Evolutionary conservation across 2,113 vertebrate genomes (phyloP).

Genomic region (Poeciliopsis retropinna): DNA sequence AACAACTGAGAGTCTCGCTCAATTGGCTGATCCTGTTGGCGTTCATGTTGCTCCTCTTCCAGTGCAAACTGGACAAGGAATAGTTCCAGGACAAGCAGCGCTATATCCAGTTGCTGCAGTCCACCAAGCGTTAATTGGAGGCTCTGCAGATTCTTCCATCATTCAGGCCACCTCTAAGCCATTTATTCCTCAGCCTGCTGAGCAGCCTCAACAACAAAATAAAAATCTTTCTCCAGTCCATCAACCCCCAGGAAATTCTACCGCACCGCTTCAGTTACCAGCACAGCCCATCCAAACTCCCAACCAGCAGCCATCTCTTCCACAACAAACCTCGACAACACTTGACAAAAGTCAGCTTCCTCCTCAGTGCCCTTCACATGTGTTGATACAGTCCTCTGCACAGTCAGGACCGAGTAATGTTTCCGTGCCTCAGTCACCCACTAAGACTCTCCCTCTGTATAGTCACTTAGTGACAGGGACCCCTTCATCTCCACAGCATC

Average conservation of each 20-base stretch:
- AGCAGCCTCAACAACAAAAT: slow-evolving; percentile 70
- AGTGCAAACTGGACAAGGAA: slow-evolving; percentile 55
- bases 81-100: slow-evolving; percentile 51
- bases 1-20: slow-evolving; percentile 36
- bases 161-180: slow-evolving; percentile 58
- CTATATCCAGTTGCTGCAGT: slow-evolving; percentile 44
- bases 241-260: slow-evolving; percentile 40
- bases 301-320: slow-evolving; percentile 44
- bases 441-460: slow-evolving; percentile 50
- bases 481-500: slow-evolving; percentile 67
- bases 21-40: slow-evolving; percentile 42
- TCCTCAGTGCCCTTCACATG: slow-evolving; percentile 53
- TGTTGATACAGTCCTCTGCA: slow-evolving; percentile 42
- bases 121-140: slow-evolving; percentile 54
- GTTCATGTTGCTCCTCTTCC: slow-evolving; percentile 46
- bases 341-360: slow-evolving; percentile 57
- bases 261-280: slow-evolving; percentile 50
- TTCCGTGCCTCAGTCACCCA: slow-evolving; percentile 53
- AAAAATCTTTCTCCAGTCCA: slow-evolving; percentile 62
- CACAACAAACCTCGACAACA: slow-evolving; percentile 46
- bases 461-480: slow-evolving; percentile 61
- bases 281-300: slow-evolving; percentile 50
- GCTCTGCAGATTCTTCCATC: slow-evolving; percentile 43
- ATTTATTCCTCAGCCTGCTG: slow-evolving; percentile 45
- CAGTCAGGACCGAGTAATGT: slow-evolving; percentile 45